phyloP scores from a whole-genome alignment of 2,113 vertebrate species.

The Dermatemys mawii region DNA sequence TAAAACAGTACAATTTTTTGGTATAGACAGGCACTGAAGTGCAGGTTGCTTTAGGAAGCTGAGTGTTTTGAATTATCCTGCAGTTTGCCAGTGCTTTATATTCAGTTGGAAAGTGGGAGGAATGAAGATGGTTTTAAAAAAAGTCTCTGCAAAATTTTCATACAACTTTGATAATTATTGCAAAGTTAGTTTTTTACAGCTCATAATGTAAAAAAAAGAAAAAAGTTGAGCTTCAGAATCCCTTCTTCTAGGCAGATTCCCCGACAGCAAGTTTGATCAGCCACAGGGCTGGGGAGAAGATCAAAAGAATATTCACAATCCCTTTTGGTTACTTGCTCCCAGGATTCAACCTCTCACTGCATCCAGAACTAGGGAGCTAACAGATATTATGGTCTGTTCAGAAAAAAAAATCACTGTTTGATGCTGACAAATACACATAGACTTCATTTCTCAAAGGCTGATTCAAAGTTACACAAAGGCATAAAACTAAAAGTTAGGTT shows the following conservation, averaged over 20 bases:
- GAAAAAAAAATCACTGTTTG: not conserved
- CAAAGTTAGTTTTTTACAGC: no score
- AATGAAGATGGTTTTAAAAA: not conserved
- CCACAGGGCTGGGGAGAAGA: not conserved
- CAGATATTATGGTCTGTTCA: not conserved
- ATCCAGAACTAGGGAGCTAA: not conserved
- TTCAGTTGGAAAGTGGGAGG: no score
- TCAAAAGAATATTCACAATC: not conserved
- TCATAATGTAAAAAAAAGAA: no score
- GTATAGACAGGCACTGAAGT: not conserved
- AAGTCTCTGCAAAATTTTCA: not conserved
- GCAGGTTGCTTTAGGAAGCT: not conserved
- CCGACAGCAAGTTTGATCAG: not conserved
- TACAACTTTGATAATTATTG: not conserved
- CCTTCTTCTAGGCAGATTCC: not conserved
- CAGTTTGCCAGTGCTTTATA: not conserved
- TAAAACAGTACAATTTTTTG: not conserved
- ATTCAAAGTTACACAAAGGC: constrained; percentile 4
- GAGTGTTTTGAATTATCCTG: not conserved
- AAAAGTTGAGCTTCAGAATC: not conserved
- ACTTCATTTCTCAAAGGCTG: not conserved
- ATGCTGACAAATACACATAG: constrained; percentile 24
- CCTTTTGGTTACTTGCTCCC: rapidly evolving
- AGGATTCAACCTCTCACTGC: not conserved
- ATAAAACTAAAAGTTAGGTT: constrained; percentile 14